Evolutionary conservation across 64 coral and sea anemone genomes (phyloP), one percentile per base, ranked within the genome.

Genomic region (Stichodactyla mertensii): DNA sequence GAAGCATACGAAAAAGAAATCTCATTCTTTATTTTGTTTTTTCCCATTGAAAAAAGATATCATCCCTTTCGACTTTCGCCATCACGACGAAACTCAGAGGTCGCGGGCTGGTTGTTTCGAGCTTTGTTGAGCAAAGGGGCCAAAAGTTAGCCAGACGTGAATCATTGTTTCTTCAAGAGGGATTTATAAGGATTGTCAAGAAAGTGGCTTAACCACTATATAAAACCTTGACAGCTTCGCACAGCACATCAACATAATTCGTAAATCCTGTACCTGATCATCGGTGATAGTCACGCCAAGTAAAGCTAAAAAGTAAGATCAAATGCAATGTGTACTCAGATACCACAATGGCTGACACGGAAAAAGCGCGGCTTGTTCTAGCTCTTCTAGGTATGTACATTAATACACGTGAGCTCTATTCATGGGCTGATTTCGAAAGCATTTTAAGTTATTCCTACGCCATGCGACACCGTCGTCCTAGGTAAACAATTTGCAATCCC

Each of bases 111-210:
- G 69, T 74, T 74, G 26, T n/a, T 74, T 74, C 11, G 69, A 31
- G 69, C 52, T 53, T 81, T 52, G 78, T 81, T 52, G 20, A 81
- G 78, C 78, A 53, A 81, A 81, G 55, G 78, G 36, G 52, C 51
- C 78, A 81, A 81, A 81, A 81, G 51, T 23, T 81, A 81, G 78
- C 78, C 78, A 81, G 78, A 81, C 78, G 78, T 81, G 78, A 81
- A 81, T 52, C 78, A 81, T 81, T 81, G 78, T 81, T 15, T 19
- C 53, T 54, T 81, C 78, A 55, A 81, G 78, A 81, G 69, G 78
- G 78, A 81, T 81, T 81, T 81, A 81, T 81, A 81, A 81, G 78
- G 78, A 81, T 81, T 81, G 78, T 81, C 78, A 81, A 55, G 53
- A 81, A 81, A 81, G 78, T 74, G 78, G 51, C 78, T 81, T 53